Evolutionary conservation across 2,113 vertebrate species (phyloP).

Genomic region (Microcebus tavaratra): DNA sequence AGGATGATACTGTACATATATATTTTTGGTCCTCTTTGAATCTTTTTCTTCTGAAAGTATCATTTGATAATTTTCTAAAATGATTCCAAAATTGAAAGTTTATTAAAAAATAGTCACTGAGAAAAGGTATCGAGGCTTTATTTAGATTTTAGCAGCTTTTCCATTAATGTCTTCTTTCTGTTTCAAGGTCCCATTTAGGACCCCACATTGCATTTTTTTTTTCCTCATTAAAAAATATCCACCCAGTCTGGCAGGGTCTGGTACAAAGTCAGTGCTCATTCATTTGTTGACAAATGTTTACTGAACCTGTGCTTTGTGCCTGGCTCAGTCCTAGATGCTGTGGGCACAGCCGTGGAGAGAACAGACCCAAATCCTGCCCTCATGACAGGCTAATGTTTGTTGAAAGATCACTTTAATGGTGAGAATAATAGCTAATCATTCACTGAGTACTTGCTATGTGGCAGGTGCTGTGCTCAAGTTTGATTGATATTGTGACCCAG

Average conservation of each 20-base stretch:
- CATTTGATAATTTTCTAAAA: background rate
- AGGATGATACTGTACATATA: fast-evolving
- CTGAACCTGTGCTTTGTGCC: background rate
- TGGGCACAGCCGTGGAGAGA: background rate
- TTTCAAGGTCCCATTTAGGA: background rate
- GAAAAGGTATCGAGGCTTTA: background rate
- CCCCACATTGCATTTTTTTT: background rate
- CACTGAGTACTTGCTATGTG: fast-evolving
- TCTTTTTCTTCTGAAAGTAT: background rate
- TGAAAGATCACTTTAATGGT: background rate
- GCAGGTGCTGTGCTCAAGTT: background rate
- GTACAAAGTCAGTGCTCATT: background rate
- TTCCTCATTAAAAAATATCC: background rate
- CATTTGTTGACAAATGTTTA: background rate
- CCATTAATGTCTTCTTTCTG: background rate
- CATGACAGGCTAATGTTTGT: background rate
- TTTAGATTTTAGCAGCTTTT: background rate
- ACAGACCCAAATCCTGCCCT: background rate
- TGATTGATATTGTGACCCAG: background rate
- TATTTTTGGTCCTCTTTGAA: background rate
- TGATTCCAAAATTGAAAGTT: background rate
- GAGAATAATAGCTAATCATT: background rate
- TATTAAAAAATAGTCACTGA: background rate
- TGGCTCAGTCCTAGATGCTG: background rate
- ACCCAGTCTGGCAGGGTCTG: background rate